Evolutionary conservation across 30 jellyfish, hydroid and myxozoan genomes (phyloP).

Genomic region (Clytia hemisphaerica): DNA sequence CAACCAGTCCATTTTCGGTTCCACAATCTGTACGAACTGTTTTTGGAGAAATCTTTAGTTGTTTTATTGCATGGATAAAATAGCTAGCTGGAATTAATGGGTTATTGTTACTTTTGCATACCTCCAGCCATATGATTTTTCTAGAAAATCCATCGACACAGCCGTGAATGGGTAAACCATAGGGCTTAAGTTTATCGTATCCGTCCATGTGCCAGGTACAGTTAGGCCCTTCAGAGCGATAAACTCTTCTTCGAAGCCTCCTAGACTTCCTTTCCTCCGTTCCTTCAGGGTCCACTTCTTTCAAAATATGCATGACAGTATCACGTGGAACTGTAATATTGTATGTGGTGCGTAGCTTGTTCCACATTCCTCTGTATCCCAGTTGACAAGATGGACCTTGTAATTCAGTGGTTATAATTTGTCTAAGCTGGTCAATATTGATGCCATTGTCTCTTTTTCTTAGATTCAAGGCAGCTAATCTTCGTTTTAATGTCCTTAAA

Average conservation of each 20-base stretch:
- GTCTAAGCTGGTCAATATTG: background rate
- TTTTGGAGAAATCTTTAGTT: slow-evolving; percentile 1
- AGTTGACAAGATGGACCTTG: background rate
- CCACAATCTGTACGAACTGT: slow-evolving; percentile 9
- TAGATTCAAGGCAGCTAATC: too few species aligned
- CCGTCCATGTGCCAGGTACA: slow-evolving; percentile 28
- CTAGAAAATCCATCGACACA: too few species aligned
- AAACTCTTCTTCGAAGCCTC: slow-evolving; percentile 11
- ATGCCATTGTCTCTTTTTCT: slow-evolving; percentile 1
- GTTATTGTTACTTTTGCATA: background rate
- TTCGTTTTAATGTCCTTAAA: slow-evolving; percentile 3
- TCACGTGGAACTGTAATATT: slow-evolving; percentile 1
- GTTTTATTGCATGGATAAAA: slow-evolving; percentile 4
- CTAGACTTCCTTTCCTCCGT: slow-evolving; percentile 16
- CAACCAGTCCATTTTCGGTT: too few species aligned
- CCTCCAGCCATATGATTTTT: slow-evolving; percentile 19
- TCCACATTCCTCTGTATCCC: slow-evolving; percentile 9
- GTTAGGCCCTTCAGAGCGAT: slow-evolving; percentile 33
- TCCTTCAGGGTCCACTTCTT: too few species aligned
- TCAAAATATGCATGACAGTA: background rate
- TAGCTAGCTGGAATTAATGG: background rate
- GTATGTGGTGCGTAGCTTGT: background rate
- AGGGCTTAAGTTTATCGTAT: too few species aligned
- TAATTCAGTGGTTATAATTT: background rate
- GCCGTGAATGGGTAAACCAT: too few species aligned